Percentiles rank a stretch among this genome's conserved stretches.
Evolutionary conservation across 2,888 invertebrate species (phyloP).

Genomic region (Drosophila lacicola): DNA sequence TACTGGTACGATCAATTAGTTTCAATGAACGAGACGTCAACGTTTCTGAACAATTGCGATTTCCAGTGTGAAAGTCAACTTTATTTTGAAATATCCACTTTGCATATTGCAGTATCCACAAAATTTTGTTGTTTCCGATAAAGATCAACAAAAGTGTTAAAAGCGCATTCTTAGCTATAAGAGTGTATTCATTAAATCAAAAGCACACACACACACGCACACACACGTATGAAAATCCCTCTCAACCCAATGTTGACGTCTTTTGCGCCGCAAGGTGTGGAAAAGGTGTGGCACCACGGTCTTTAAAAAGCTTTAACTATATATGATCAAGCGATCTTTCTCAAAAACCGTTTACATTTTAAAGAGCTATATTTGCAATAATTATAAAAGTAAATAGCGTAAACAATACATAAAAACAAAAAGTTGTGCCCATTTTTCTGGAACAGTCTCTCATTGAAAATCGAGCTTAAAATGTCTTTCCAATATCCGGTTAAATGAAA

Average conservation of each 20-base stretch:
- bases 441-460: not conserved
- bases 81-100: slow-evolving; percentile 26
- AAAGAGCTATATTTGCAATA: not conserved
- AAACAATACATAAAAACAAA: not conserved
- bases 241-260: slow-evolving; percentile 8
- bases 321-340: not conserved
- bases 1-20: slow-evolving; percentile 67
- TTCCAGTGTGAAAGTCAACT: slow-evolving; percentile 11
- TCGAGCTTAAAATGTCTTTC: too few species aligned
- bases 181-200: too few species aligned
- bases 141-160: not conserved
- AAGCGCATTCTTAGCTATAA: too few species aligned
- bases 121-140: slow-evolving; percentile 8
- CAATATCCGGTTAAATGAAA: too few species aligned
- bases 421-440: slow-evolving; percentile 2
- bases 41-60: slow-evolving; percentile 37
- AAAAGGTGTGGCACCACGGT: slow-evolving; percentile 28
- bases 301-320: slow-evolving; percentile 8
- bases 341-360: not conserved
- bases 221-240: not conserved
- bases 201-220: not conserved
- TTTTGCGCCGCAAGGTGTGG: slow-evolving; percentile 22
- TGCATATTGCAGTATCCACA: slow-evolving; percentile 33
- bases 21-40: slow-evolving; percentile 54
- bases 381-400: not conserved